phyloP scores from a whole-genome alignment of 53 echinoderm and acorn worm species.

The Temnopleurus reevesii region DNA sequence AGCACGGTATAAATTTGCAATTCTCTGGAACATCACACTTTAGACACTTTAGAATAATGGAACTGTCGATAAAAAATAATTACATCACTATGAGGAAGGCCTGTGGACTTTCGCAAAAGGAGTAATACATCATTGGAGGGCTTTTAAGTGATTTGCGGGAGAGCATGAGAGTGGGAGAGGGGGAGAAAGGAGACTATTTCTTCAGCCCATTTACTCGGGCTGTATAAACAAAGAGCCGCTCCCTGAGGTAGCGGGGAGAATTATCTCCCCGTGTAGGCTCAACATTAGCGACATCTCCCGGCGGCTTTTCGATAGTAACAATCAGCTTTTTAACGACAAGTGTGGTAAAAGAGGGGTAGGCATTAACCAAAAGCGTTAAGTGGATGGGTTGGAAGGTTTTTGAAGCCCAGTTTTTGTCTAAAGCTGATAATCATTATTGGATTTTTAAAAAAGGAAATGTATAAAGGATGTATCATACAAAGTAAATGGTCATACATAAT shows the following conservation, averaged over 20 bases:
- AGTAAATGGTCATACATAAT: no score
- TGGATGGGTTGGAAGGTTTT: background rate
- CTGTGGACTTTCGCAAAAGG: background rate
- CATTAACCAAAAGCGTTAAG: background rate
- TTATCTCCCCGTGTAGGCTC: background rate
- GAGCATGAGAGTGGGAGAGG: background rate
- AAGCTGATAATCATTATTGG: background rate
- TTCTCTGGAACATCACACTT: background rate
- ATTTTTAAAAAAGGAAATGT: background rate
- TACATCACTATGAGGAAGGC: background rate
- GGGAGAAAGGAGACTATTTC: background rate
- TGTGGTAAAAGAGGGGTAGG: conserved; percentile 6
- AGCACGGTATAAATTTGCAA: background rate
- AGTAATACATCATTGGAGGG: conserved; percentile 31
- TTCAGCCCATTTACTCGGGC: conserved; percentile 42
- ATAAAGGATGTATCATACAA: background rate
- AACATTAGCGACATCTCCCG: conserved; percentile 6
- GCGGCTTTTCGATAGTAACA: conserved; percentile 21
- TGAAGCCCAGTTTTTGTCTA: background rate
- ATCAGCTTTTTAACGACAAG: conserved; percentile 35
- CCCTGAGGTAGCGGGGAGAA: conserved; percentile 16
- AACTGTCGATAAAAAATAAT: conserved; percentile 1
- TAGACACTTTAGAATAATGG: background rate
- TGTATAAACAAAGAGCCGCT: conserved; percentile 40
- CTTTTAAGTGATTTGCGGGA: conserved; percentile 45